Evolutionary conservation across 2,113 vertebrate species (phyloP), one percentile per base, ranked within the genome.

Genomic region (mouse (Mus musculus)): DNA sequence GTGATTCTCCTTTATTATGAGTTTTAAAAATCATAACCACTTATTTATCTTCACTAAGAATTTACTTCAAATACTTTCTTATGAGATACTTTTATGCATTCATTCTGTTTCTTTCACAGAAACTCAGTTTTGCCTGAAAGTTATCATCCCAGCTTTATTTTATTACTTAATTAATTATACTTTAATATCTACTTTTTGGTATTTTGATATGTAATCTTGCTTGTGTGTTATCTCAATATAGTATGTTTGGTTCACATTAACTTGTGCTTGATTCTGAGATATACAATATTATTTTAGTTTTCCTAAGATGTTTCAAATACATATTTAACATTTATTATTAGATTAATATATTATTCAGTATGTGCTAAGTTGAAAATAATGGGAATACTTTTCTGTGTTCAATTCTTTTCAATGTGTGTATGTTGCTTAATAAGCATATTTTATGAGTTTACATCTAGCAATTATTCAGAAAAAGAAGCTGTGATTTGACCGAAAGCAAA

Each of bases 191-290:
- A 30, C 12, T 69, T 89, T 59, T 82, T n/a, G 89, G 39, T 42
- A 59, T 76, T 82, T 82, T 56, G 36, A 5, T 49, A 24, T 46
- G 12, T 73, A 71, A 36, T 80, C 84, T 77, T 78, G 0, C 20
- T 89, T 36, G 3, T 19, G 7, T 85, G 39, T 0, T 14, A 69
- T 75, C n/a, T 54, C 36, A 67, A 22, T 75, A 86, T 54, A 90
- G 20, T 86, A 61, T 81, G 19, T 56, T 93, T 94, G 28, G 4
- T 56, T 96, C 72, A 8, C 85, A 39, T 69, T 72, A 93, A 69
- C 7, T 75, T 89, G 93, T 91, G 13, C 71, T 14, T 71, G 33
- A 88, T 69, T 90, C 87, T 61, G 5, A 91, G 28, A 7, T 36
- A 42, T 4, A 11, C 7, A 22, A 56, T 5, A 46, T 54, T 7